Base-by-base conservation (phyloP, 2,113 vertebrate genomes). In the Pterophyllum scalare region DNA sequence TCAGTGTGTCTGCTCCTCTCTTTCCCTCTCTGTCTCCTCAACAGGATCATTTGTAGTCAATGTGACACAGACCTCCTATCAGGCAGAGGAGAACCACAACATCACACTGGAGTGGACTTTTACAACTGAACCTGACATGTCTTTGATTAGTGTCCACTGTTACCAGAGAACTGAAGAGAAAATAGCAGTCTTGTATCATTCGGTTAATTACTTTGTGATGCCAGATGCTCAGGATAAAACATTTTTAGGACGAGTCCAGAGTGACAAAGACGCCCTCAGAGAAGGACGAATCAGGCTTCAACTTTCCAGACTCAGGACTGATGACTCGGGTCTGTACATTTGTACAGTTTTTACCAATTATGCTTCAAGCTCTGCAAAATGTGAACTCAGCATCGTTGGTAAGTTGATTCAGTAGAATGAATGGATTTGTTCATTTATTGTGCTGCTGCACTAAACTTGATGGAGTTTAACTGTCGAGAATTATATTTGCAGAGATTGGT, bases 201-300 rank as follows among this genome's bases (percentile, higher is more conserved):
- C 28, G 28, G 59, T 38, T 58, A 7, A 52, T 33, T 46, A 72
- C 11, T 22, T 38, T 13, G 76, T 79, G 56, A 56, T 58, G 10
- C 10, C 61, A 13, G 8, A 46, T 19, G 3, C 59, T 79, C 59
- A 0, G 52, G 22, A 87, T 19, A 0, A 26, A 26, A 59, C 57
- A 31, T 87, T 87, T 70, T 46, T 54, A 61, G 67, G 85, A 67
- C 80, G 80, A 28, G 65, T 82, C 10, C 80, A 79, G 65, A 75
- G 28, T 3, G 85, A 87, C 59, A 33, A n/a, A 67, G 76, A 87
- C 13, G 75, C 54, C 13, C 65, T 83, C 26, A 56, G 65, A 81
- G 46, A 26, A 17, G 7, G 52, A 43, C 17, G 17, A 65, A 58
- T 87, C 59, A 24, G 76, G 2, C 52, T 87, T 3, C 80, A 79